These are phyloP conservation scores for Scaptomyza reducta DNA, from an alignment of 2,888 invertebrate species.

Conservation along the genomic window DNA sequence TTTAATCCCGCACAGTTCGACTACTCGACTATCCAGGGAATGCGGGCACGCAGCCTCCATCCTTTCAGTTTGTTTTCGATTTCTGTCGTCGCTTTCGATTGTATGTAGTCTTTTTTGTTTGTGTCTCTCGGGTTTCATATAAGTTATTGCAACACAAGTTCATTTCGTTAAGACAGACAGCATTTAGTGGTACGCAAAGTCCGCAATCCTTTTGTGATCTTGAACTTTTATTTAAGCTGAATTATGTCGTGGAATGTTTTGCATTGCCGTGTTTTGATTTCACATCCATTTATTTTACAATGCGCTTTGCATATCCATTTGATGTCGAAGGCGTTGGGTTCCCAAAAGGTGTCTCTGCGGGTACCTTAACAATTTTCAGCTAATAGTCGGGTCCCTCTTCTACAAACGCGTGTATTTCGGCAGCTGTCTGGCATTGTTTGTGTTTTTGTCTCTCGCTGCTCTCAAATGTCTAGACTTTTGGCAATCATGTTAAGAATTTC, in stretches of 20 bases:
- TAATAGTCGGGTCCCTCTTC: conserved; percentile 6
- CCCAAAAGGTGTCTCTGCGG: conserved; percentile 44
- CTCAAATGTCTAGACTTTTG: conserved; percentile 63
- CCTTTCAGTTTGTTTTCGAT: conserved; percentile 39
- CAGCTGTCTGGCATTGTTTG: conserved; percentile 52
- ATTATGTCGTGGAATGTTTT: conserved; percentile 58
- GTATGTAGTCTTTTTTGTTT: conserved; percentile 8
- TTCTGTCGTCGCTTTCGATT: conserved; percentile 48
- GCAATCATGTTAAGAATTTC: conserved; percentile 68
- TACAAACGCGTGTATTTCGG: conserved; percentile 38
- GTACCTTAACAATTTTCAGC: conserved; percentile 23
- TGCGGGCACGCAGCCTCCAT: conserved; percentile 16
- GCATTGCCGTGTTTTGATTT: conserved; percentile 33
- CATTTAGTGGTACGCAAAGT: conserved; percentile 29
- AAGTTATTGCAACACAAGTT: conserved; percentile 75
- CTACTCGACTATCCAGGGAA: conserved; percentile 17
- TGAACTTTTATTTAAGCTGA: conserved; percentile 58
- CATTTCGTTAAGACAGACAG: conserved; percentile 44
- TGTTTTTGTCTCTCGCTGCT: conserved; percentile 11
- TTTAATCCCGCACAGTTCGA: neutral
- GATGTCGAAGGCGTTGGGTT: neutral
- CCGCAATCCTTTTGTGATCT: conserved; percentile 47
- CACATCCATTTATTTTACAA: conserved; percentile 28
- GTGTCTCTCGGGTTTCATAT: conserved; percentile 42
- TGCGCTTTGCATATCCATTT: conserved; percentile 51